Evolutionary conservation across 2,888 invertebrate species (phyloP), one percentile per base, ranked within the genome.

Genomic region (Tupiocoris notatus): DNA sequence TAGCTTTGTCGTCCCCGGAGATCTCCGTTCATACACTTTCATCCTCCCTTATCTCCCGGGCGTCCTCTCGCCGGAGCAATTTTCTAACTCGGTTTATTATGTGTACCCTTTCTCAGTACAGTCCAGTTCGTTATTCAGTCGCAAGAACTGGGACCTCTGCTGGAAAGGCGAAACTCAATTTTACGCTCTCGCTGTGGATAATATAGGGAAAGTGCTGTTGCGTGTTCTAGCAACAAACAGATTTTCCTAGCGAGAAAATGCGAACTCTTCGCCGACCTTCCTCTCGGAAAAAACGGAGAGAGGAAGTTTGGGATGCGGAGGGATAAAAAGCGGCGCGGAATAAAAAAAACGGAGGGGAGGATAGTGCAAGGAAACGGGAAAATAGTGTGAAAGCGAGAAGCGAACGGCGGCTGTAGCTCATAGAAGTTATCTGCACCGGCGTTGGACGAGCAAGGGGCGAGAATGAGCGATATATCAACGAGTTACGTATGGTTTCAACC

Each of bases 311-410:
- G 64, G 12, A 64, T 24, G 64, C 25, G 22, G 24, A 64, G 20
- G 18, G 18, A 18, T 20, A 20, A 63, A 20, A 23, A 22, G 23
- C 0, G 25, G 9, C 18, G 24, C n/a, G 25, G 17, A 1, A 39
- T 6, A 39, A 65, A 39, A 39, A n/a, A 63, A 63, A 63, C 25
- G 23, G 12, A 63, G 63, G n/a, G 63, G 65, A 39, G 39, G 39
- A 65, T 65, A 39, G 54, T 65, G 25, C 65, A 65, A 39, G 39
- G 18, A 65, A 61, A 61, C 61, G 6, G 61, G 12, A 17, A 61
- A 39, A 39, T 39, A 39, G 39, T 39, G 61, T 6, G 18, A 2
- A 6, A 61, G n/a, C n/a, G n/a, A 61, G 7, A 61, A 17, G 61
- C 12, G 61, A 61, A 9, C 9, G 9, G 9, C 16, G 61, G 21